These are phyloP conservation scores for Chrysolina americana DNA, from an alignment of 2,888 invertebrate species.

Conservation along the genomic window DNA sequence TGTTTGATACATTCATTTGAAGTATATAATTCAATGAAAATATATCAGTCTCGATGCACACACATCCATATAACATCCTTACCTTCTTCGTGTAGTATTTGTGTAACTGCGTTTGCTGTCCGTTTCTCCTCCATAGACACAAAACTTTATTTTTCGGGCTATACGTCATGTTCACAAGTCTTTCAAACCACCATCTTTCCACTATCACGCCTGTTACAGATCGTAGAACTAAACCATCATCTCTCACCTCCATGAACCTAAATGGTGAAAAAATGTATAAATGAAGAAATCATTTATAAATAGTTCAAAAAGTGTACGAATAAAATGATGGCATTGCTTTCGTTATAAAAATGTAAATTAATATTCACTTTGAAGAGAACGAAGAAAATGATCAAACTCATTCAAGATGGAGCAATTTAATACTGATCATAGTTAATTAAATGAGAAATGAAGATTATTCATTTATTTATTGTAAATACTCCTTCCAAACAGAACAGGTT, in stretches of 20 bases:
- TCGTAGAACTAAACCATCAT: slow-evolving; percentile 91
- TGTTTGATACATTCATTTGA: too few relatives aligned
- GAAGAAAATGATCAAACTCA: too few relatives aligned
- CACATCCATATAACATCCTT: too few relatives aligned
- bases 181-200: slow-evolving; percentile 99
- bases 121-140: slow-evolving; percentile 96
- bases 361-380: too few relatives aligned
- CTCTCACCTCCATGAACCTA: slow-evolving; percentile 91
- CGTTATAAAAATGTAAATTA: too few relatives aligned
- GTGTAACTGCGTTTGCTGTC: slow-evolving; percentile 94
- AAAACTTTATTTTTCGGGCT: slow-evolving; percentile 98
- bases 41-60: too few relatives aligned
- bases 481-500: too few relatives aligned
- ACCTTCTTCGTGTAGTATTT: slow-evolving; percentile 99
- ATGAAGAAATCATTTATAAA: background rate
- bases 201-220: slow-evolving; percentile 89
- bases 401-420: too few relatives aligned
- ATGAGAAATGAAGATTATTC: too few relatives aligned
- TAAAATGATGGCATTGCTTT: background rate
- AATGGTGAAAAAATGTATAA: slow-evolving; percentile 2
- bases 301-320: background rate
- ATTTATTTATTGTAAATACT: too few relatives aligned
- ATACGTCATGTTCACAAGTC: slow-evolving; percentile 99
- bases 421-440: too few relatives aligned
- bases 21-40: too few relatives aligned